A percentile compares a stretch with the other conserved stretches of the same genome.
phyloP scores from a whole-genome alignment of 2,888 invertebrate genomes.

The Pterostichus madidus region DNA sequence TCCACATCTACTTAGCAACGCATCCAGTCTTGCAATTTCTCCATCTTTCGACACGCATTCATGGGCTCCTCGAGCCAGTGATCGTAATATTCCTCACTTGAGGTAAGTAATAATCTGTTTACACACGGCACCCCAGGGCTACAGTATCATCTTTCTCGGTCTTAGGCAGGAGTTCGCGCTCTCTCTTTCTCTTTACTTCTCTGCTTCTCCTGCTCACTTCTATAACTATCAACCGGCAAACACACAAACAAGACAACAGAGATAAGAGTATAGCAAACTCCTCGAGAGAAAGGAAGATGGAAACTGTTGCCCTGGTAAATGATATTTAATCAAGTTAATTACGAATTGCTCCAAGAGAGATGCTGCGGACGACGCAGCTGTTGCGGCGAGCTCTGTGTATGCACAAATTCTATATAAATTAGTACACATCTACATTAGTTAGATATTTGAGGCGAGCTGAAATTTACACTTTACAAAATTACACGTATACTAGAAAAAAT shows the following conservation, averaged over 20 bases:
- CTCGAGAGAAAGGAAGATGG: neutral
- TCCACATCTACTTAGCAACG: too few relatives aligned
- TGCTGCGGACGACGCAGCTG: constrained; percentile 32
- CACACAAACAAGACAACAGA: constrained; percentile 16
- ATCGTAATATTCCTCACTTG: constrained; percentile 31
- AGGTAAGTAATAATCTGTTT: constrained; percentile 54
- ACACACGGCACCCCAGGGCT: constrained; percentile 23
- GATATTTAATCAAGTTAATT: constrained; percentile 65
- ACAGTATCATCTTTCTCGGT: constrained; percentile 1
- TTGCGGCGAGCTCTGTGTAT: neutral
- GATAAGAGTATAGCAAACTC: neutral
- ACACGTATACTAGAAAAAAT: too few relatives aligned
- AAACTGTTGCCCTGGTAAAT: constrained; percentile 46
- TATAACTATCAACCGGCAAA: neutral
- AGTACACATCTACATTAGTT: neutral
- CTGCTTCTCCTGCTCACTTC: neutral
- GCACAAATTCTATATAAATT: constrained; percentile 28
- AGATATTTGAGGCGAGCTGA: neutral
- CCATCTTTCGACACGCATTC: too few relatives aligned
- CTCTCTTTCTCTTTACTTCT: neutral
- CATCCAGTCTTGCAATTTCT: too few relatives aligned
- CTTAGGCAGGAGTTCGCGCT: too few relatives aligned
- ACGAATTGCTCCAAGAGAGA: constrained; percentile 42
- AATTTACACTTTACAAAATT: too few relatives aligned
- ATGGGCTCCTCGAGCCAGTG: too few relatives aligned